These are phyloP conservation scores for Linyphia triangularis DNA, from an alignment of 2,888 invertebrate species.

Conservation along the genomic window DNA sequence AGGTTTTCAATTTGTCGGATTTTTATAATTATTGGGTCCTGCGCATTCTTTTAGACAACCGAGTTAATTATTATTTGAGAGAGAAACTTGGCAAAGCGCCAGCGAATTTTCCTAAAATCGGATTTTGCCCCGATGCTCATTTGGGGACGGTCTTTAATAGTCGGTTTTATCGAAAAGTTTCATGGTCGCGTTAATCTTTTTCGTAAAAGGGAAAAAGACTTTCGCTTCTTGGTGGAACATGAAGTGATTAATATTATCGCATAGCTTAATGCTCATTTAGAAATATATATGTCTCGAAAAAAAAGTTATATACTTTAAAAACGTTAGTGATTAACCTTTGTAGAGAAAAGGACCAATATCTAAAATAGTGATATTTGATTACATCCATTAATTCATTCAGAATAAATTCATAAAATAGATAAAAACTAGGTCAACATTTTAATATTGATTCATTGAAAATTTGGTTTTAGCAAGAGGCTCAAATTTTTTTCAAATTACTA, in stretches of 20 bases:
- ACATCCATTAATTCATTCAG: no score
- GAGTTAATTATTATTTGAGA: slow-evolving; percentile 71
- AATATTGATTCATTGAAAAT: no score
- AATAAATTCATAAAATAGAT: no score
- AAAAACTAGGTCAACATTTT: no score
- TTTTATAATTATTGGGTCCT: slow-evolving; percentile 50
- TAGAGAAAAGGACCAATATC: no score
- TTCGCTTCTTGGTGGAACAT: not conserved
- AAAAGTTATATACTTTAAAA: no score
- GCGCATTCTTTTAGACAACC: slow-evolving; percentile 68
- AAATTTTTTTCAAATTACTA: no score
- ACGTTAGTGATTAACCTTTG: no score
- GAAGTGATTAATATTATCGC: not conserved
- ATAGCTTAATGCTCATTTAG: not conserved
- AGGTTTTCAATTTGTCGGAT: slow-evolving; percentile 48
- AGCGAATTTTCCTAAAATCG: slow-evolving; percentile 25
- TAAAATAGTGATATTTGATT: no score
- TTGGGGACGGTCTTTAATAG: slow-evolving; percentile 31
- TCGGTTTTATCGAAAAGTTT: slow-evolving; percentile 21
- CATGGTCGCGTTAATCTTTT: not conserved
- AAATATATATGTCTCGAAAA: not conserved
- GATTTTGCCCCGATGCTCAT: not conserved
- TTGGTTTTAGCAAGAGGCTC: no score
- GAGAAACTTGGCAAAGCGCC: slow-evolving; percentile 44
- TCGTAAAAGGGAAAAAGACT: not conserved